Evolutionary conservation across 2,797 vertebrate species (phyloP).

Genomic region (Sebastes matsubarae): DNA sequence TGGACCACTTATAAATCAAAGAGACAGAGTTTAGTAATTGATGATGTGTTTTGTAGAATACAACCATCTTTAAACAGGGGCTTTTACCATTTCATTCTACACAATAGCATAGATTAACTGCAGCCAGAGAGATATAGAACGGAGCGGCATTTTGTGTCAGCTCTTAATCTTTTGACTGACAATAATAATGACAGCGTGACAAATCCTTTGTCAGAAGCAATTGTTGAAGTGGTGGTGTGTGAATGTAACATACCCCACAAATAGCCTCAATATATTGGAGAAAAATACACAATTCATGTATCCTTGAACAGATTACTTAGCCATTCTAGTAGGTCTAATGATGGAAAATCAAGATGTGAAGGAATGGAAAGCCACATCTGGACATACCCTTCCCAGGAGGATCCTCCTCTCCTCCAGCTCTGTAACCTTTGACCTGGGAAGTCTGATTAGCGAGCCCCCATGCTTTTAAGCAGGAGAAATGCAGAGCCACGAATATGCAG

Average conservation of each 20-base stretch:
- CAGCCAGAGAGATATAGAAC: background rate
- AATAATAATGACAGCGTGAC: slow-evolving; percentile 14
- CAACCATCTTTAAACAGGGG: slow-evolving; percentile 31
- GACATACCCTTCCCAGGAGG: slow-evolving; percentile 68
- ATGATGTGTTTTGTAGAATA: slow-evolving; percentile 48
- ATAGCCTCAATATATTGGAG: background rate
- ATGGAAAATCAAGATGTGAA: slow-evolving; percentile 30
- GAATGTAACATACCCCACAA: slow-evolving; percentile 9
- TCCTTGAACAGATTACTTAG: background rate
- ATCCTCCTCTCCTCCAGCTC: slow-evolving; percentile 55
- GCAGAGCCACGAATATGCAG: slow-evolving; percentile 75
- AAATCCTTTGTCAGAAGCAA: slow-evolving; percentile 24
- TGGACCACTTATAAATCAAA: slow-evolving; percentile 64
- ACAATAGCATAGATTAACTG: slow-evolving; percentile 28
- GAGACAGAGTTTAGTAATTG: slow-evolving; percentile 54
- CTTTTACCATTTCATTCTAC: slow-evolving; percentile 18
- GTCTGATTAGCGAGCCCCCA: slow-evolving; percentile 71
- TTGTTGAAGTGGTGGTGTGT: slow-evolving; percentile 14
- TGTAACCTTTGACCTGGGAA: slow-evolving; percentile 63
- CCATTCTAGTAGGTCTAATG: background rate
- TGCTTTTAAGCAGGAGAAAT: slow-evolving; percentile 69
- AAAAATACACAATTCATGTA: background rate
- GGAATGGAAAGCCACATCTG: slow-evolving; percentile 60
- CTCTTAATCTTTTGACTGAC: slow-evolving; percentile 36
- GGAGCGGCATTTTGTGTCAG: background rate